Evolutionary conservation across 2,797 vertebrate genomes (phyloP), one percentile per base, ranked within the genome.

Genomic region (Argya squamiceps): DNA sequence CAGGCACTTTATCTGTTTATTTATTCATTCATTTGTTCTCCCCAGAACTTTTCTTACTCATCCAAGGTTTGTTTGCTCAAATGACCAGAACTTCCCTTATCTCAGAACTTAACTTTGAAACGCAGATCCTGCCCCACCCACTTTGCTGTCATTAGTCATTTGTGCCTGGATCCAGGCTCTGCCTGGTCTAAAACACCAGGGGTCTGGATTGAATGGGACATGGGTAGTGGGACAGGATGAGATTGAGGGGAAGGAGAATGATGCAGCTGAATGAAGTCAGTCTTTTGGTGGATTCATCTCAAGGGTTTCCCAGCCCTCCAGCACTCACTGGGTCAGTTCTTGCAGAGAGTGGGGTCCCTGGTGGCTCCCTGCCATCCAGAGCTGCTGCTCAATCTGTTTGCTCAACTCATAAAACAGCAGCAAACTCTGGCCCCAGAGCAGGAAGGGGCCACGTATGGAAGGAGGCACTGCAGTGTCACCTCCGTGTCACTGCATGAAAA

Each of bases 31-130:
- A 30, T 92, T 89, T 80, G 17, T 34, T 84, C 37, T 79, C 39
- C 23, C 34, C 46, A 80, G 84, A 78, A 82, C n/a, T 81, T 52
- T 81, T 20, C 43, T 94, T 79, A 30, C 56, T 88, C 0, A 0
- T 44, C 74, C 11, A 22, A 86, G 44, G n/a, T 93, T 95, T 90
- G 37, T 92, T 95, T 95, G 70, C 47, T 88, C n/a, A 76, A 92
- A 60, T 47, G 44, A 70, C 85, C 41, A 60, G 67, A 46, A 44
- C 49, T 90, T 96, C 85, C 91, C 77, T 86, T 92, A 88, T 90
- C 76, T 74, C 53, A 62, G 67, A 68, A 9, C 3, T 82, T 53
- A 63, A 56, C 34, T 80, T 88, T 60, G 73, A 83, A 95, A 68
- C 20, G 15, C 65, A 43, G 63, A 62, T 49, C 59, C 59, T 81